A percentile compares a stretch with the other conserved stretches of the same genome.
Evolutionary conservation across 2,113 vertebrate genomes (phyloP).

Genomic region (Stigmatopora argus): DNA sequence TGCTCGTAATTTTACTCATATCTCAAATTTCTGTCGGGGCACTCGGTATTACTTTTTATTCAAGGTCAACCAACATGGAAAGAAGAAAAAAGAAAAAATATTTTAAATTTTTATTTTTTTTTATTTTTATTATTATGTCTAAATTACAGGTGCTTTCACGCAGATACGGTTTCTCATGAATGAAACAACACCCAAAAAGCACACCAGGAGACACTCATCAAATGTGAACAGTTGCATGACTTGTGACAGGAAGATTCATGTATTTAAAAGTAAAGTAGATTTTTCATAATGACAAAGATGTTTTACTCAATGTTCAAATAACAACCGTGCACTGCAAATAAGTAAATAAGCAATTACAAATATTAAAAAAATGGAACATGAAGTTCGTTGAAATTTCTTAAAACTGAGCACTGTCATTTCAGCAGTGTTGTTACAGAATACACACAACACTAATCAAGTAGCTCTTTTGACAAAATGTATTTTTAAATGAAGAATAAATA

Average conservation of each 20-base stretch:
- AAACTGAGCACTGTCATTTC: conserved; percentile 34
- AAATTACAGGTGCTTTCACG: background rate
- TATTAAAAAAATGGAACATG: background rate
- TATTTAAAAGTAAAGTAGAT: background rate
- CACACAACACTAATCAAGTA: conserved; percentile 24
- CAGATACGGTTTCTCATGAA: background rate
- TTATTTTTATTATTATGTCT: background rate
- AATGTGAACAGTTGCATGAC: background rate
- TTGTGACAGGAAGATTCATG: background rate
- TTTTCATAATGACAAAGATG: background rate
- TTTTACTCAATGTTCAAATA: background rate
- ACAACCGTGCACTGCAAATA: background rate
- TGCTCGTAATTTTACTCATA: too few relatives aligned
- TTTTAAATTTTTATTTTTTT: too few relatives aligned
- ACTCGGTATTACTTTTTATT: too few relatives aligned
- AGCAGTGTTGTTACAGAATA: conserved; percentile 4
- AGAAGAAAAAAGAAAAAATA: too few relatives aligned
- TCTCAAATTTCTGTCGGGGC: too few relatives aligned
- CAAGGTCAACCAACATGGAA: too few relatives aligned
- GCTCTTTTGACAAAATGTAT: conserved; percentile 12
- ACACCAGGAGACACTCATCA: background rate
- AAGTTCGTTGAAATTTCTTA: background rate
- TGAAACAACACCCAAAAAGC: background rate
- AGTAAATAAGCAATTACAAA: background rate
- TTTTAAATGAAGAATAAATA: conserved; percentile 16